Evolutionary conservation across 2,113 vertebrate species (phyloP), one percentile per base, ranked within the genome.

Genomic region (Pomatorhinus ruficollis): DNA sequence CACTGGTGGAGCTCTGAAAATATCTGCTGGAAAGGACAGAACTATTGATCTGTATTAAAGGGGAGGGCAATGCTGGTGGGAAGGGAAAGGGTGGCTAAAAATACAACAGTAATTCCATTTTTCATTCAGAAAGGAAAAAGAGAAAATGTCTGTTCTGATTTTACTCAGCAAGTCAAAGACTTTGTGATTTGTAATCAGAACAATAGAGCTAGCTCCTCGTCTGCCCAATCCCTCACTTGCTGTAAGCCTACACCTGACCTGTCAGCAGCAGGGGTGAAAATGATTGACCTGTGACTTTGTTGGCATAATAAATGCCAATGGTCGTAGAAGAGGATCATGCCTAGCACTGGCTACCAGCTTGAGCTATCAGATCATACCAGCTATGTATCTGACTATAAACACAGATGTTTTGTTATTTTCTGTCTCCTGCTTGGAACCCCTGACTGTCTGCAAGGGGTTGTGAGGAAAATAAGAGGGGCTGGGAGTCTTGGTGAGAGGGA

Each of bases 41-140:
- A 94, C 45, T 90, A 93, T 93, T 96, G 75, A 90, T 91, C 85
- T 89, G n/a, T 47, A 89, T 74, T 52, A 64, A 66, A 89, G 31
- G 40, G 53, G 45, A 82, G n/a, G 63, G 40, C 27, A 65, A 5
- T 70, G 57, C 12, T 83, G 39, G 19, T 71, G 31, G 79, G 70
- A 88, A 90, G 54, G 30, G 33, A 87, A 68, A 75, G 6, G 24
- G 12, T 72, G 47, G 27, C 71, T 96, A 95, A 93, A 94, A 95
- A 88, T 89, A 90, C 64, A 81, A 5, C 16, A 49, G 19, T 59
- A 68, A 72, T 88, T 81, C 47, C 47, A 40, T 19, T 90, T 89
- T 92, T 78, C n/a, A 71, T 45, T 54, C 35, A 15, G 45, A 64
- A 79, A 80, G 30, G n/a, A 71, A 69, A 69, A 79, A 68, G 50